Evolutionary conservation across 2,113 vertebrate species (phyloP), one percentile per base, ranked within the genome.

Genomic region (Chloroceryle aenea): DNA sequence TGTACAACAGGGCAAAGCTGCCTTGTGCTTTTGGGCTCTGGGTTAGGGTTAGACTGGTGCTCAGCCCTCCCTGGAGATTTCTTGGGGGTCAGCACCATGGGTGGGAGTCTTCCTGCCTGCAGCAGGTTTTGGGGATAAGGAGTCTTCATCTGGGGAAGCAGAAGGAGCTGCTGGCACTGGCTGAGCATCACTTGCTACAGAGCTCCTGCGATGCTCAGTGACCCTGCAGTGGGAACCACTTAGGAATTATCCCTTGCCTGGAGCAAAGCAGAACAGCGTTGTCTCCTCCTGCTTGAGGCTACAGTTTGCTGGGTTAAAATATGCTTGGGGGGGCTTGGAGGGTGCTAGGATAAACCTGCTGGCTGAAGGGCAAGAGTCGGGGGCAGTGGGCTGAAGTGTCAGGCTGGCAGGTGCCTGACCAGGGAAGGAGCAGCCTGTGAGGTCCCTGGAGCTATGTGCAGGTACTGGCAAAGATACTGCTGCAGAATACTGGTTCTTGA

Each of bases 11-110:
- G 19, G 40, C 45, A 62, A 74, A 66, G 17, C 36, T 0, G 0
- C 56, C 29, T 38, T 4, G 0, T 22, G 10, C 50, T 42, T 14
- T 42, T 40, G 66, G 21, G 19, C 4, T 1, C 0, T 14, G n/a
- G 30, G 30, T 63, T 36, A 71, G 36, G 38, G 38, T 40, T 40
- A 40, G 9, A 40, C 12, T 1, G 1, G 42, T 18, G 13, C 76
- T 75, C 72, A 43, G 71, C 7, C 56, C 14, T 82, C 25, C 56
- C 22, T 32, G 85, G 62, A 58, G 36, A 36, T 34, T 13, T 30
- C 47, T 9, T 3, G 3, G 21, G 59, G 42, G 21, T 55, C 55
- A 58, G 80, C 0, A 3, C 17, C 52, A 15, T 0, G 1, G 26
- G 14, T 34, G 12, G 17, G 21, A 34, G 7, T 20, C 29, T 55